Percentiles rank a stretch among this genome's conserved stretches.
phyloP scores from a whole-genome alignment of 1,140 invertebrate species.

The Aphelinus certus region DNA sequence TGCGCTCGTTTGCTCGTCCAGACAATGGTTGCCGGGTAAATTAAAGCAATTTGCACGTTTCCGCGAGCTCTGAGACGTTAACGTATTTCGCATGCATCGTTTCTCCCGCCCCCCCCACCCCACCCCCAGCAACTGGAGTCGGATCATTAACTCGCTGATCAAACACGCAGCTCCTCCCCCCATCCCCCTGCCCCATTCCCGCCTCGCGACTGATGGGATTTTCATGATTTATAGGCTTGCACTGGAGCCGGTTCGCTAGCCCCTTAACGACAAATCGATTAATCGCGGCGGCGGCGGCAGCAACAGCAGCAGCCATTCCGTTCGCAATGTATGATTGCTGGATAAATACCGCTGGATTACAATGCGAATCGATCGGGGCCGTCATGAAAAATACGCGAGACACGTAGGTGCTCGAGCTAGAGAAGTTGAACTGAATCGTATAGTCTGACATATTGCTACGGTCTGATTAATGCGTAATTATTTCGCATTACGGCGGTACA shows the following conservation, averaged over 20 bases:
- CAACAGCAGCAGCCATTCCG: not conserved
- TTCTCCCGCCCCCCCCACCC: not conserved
- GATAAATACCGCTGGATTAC: slow-evolving; percentile 22
- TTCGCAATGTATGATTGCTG: slow-evolving; percentile 21
- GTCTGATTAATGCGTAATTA: too few relatives aligned
- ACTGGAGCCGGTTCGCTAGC: not conserved
- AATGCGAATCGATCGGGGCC: not conserved
- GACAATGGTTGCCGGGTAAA: slow-evolving; percentile 51
- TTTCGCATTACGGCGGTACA: too few relatives aligned
- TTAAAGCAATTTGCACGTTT: slow-evolving; percentile 59
- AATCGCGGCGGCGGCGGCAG: not conserved
- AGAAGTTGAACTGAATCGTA: too few relatives aligned
- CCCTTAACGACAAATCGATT: slow-evolving; percentile 31
- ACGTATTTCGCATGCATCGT: slow-evolving; percentile 38
- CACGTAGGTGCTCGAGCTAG: too few relatives aligned
- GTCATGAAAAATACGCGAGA: not conserved
- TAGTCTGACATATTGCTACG: too few relatives aligned
- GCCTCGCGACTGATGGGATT: slow-evolving; percentile 23
- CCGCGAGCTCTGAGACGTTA: not conserved
- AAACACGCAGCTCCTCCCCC: slow-evolving; percentile 9
- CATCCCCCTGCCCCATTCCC: not conserved
- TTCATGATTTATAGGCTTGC: slow-evolving; percentile 35
- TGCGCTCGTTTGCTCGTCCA: not conserved
- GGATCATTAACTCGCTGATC: slow-evolving; percentile 36
- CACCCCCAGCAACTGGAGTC: slow-evolving; percentile 2